A percentile compares a stretch with the other conserved stretches of the same genome.
Evolutionary conservation across 2,113 vertebrate species (phyloP).

Genomic region (Mungos mungo): DNA sequence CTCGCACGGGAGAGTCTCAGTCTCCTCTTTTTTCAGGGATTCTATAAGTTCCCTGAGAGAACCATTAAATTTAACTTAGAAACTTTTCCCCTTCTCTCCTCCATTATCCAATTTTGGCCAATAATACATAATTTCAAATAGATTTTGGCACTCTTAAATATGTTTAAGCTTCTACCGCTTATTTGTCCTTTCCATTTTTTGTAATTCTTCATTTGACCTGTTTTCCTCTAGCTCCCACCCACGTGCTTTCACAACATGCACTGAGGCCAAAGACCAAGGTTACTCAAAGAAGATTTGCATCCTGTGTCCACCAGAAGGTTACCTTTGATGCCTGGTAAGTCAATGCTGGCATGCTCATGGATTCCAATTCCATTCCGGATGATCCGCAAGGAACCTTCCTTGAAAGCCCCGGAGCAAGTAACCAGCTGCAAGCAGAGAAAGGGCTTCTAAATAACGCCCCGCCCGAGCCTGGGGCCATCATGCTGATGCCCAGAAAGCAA

Average conservation of each 20-base stretch:
- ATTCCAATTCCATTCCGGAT: conserved; percentile 99
- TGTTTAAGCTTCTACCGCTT: neutral
- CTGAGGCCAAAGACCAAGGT: neutral
- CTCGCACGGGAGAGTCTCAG: neutral
- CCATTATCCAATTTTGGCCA: neutral
- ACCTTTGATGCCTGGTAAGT: conserved; percentile 99
- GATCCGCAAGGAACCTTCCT: conserved; percentile 97
- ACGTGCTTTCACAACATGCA: neutral
- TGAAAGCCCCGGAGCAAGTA: conserved; percentile 98
- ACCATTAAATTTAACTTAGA: neutral
- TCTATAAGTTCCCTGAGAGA: neutral
- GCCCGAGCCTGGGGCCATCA: neutral
- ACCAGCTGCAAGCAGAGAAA: conserved; percentile 89
- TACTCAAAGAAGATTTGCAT: neutral
- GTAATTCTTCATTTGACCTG: neutral
- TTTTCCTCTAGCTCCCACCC: neutral
- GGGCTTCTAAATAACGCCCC: neutral
- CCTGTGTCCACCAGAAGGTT: neutral
- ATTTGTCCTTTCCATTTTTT: neutral
- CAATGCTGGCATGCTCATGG: conserved; percentile 98
- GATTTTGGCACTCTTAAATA: neutral
- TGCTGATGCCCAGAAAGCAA: neutral
- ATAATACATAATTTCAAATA: neutral
- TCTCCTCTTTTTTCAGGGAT: neutral
- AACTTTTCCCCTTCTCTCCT: neutral